phyloP scores from a whole-genome alignment of 1,140 invertebrate genomes.

The Oreohelix idahoensis region DNA sequence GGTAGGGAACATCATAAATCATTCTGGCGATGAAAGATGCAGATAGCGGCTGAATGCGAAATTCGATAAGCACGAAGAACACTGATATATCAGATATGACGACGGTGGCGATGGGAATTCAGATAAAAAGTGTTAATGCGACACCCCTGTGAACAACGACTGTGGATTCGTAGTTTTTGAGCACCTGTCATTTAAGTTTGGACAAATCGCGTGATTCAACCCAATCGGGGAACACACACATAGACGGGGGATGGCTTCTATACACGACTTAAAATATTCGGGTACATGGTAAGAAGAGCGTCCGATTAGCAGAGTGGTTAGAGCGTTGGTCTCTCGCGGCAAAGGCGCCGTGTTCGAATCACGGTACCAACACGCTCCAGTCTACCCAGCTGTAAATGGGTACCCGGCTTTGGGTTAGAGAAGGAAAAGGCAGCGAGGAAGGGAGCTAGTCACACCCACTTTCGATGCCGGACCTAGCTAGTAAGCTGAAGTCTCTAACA shows the following conservation, averaged over 20 bases:
- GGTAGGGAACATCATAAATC: neutral
- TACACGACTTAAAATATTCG: too few species aligned
- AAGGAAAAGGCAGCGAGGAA: too few species aligned
- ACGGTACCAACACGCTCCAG: too few species aligned
- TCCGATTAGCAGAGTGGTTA: too few species aligned
- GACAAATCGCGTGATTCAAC: neutral
- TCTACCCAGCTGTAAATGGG: too few species aligned
- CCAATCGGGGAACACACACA: neutral
- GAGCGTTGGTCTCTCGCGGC: too few species aligned
- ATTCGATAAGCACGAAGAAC: neutral
- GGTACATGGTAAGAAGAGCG: too few species aligned
- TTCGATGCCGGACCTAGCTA: too few species aligned
- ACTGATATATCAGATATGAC: neutral
- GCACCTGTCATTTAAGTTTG: neutral
- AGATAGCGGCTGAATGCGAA: neutral
- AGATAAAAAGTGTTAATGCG: constrained; percentile 6
- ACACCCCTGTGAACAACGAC: neutral
- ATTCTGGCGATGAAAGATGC: neutral
- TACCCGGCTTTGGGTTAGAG: too few species aligned
- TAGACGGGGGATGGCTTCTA: neutral
- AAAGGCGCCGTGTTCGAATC: too few species aligned
- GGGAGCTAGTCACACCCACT: too few species aligned
- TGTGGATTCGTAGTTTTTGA: neutral
- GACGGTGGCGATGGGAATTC: neutral
- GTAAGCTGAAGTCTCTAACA: too few species aligned